Percentiles rank a stretch among this genome's conserved stretches.
These are phyloP conservation scores for Bombus superbus DNA, from an alignment of 1,140 invertebrate genomes.

Conservation along the genomic window DNA sequence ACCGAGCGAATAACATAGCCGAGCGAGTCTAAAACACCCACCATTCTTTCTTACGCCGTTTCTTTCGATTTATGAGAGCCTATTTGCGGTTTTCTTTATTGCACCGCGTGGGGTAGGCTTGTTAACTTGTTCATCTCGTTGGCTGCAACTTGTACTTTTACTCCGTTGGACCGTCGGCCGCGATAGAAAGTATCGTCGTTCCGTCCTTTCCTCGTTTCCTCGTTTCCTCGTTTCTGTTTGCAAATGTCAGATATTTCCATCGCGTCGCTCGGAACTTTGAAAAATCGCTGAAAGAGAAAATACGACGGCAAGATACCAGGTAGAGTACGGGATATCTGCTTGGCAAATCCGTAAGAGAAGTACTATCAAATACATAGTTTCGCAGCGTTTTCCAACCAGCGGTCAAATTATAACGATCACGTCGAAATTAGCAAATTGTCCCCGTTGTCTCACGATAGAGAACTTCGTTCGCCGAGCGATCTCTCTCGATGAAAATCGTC, in stretches of 20 bases:
- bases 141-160: background rate
- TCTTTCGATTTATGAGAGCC: constrained; percentile 30
- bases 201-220: background rate
- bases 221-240: background rate
- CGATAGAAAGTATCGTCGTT: background rate
- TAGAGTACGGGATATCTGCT: too few species aligned
- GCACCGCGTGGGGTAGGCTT: constrained; percentile 11
- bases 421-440: too few species aligned
- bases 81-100: constrained; percentile 30
- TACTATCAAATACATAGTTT: too few species aligned
- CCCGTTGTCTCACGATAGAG: too few species aligned
- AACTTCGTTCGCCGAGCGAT: too few species aligned
- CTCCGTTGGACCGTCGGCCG: background rate
- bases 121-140: constrained; percentile 18
- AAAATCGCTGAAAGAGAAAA: too few species aligned
- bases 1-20: background rate
- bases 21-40: constrained; percentile 9
- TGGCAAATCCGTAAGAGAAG: too few species aligned
- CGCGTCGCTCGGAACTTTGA: too few species aligned
- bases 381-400: too few species aligned
- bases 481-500: too few species aligned
- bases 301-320: too few species aligned
- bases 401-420: too few species aligned
- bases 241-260: background rate
- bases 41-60: constrained; percentile 22